Percentiles rank a stretch among this genome's conserved stretches.
phyloP scores from a whole-genome alignment of 2,113 vertebrate genomes.

The Mus pahari region DNA sequence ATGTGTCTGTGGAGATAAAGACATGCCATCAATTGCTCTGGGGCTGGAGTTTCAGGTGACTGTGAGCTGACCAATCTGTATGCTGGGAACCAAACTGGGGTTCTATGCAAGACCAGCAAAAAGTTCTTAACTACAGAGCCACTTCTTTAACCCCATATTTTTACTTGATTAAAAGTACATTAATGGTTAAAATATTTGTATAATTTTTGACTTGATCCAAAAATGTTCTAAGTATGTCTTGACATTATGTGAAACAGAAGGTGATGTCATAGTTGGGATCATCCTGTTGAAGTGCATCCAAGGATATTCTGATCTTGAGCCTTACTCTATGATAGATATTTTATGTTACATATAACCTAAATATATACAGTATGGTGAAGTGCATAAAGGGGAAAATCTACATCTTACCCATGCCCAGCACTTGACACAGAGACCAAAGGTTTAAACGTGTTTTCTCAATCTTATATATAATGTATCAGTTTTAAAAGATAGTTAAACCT shows the following conservation, averaged over 20 bases:
- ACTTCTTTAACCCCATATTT: background rate
- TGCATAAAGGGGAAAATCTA: background rate
- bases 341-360: background rate
- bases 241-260: slow-evolving; percentile 16
- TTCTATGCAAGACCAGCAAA: background rate
- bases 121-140: background rate
- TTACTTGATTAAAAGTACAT: slow-evolving; percentile 35
- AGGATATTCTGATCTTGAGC: slow-evolving; percentile 36
- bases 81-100: background rate
- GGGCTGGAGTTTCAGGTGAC: background rate
- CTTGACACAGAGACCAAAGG: background rate
- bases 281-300: background rate
- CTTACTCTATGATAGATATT: background rate
- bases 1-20: background rate
- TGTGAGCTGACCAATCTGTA: too few species aligned
- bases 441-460: slow-evolving; percentile 4
- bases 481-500: background rate
- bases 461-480: background rate
- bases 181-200: slow-evolving; percentile 61
- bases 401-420: background rate
- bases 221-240: slow-evolving; percentile 6
- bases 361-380: background rate
- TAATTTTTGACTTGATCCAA: slow-evolving; percentile 4
- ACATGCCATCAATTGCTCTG: background rate
- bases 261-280: background rate